phyloP scores from a whole-genome alignment of 2,113 vertebrate species.

The Noturus placidus region DNA sequence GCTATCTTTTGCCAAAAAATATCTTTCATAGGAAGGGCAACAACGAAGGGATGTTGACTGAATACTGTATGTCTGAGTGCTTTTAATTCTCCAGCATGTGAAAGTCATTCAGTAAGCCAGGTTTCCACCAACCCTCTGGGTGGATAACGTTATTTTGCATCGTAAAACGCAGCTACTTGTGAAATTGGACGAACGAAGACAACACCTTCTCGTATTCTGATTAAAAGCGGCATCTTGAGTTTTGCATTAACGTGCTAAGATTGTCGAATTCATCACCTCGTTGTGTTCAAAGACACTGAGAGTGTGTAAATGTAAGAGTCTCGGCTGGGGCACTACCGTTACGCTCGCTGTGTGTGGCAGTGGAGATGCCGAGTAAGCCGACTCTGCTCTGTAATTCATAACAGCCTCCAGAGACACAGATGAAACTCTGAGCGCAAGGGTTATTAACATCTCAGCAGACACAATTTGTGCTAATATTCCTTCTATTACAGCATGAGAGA shows the following conservation, averaged over 20 bases:
- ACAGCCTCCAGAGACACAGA: slow-evolving; percentile 30
- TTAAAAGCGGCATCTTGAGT: neutral
- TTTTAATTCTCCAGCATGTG: neutral
- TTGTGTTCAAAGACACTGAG: neutral
- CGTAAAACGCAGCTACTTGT: neutral
- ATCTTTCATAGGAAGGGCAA: neutral
- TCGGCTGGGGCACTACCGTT: neutral
- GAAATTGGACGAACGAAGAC: neutral
- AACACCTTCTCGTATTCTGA: neutral
- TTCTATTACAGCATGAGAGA: neutral
- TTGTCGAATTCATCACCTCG: neutral
- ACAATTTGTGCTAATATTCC: neutral
- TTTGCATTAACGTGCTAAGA: neutral
- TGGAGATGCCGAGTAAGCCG: slow-evolving; percentile 23
- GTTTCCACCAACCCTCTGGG: neutral
- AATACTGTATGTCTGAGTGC: neutral
- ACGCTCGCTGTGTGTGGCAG: neutral
- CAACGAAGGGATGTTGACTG: neutral
- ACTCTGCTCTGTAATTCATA: slow-evolving; percentile 35
- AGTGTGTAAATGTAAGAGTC: neutral
- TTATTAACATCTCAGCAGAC: slow-evolving; percentile 4
- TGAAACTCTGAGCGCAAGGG: neutral
- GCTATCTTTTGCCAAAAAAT: neutral
- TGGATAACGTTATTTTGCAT: neutral
- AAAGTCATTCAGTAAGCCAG: neutral